Percentiles rank a stretch among this genome's conserved stretches.
Evolutionary conservation across 2,888 invertebrate genomes (phyloP).

Genomic region (Coremacera marginata): DNA sequence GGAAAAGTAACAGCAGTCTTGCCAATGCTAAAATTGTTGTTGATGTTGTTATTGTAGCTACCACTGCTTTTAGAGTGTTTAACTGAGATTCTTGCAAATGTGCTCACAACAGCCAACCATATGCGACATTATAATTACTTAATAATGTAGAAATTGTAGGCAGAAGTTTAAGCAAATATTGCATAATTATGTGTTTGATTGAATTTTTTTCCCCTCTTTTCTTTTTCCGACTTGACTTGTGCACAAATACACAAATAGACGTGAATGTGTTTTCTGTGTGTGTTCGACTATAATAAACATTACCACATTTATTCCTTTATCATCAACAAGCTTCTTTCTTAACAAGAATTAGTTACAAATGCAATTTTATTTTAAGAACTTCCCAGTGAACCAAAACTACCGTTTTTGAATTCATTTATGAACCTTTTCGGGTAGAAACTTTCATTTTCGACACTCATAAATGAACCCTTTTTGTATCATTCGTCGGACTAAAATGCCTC

Average conservation of each 20-base stretch:
- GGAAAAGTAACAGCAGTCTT: constrained; percentile 15
- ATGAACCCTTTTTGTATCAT: too few relatives aligned
- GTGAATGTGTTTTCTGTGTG: background rate
- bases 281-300: too few relatives aligned
- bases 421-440: too few relatives aligned
- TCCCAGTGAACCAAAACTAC: too few relatives aligned
- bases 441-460: too few relatives aligned
- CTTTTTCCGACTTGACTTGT: background rate
- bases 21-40: background rate
- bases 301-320: too few relatives aligned
- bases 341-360: too few relatives aligned
- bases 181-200: constrained; percentile 52
- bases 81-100: constrained; percentile 21
- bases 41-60: constrained; percentile 6
- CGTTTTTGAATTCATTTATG: too few relatives aligned
- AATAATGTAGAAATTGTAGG: constrained; percentile 32
- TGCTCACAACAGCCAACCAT: constrained; percentile 19
- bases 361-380: too few relatives aligned
- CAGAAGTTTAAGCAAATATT: constrained; percentile 36
- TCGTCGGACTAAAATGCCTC: too few relatives aligned
- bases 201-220: constrained; percentile 39
- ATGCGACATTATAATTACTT: constrained; percentile 35
- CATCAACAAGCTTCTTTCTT: too few relatives aligned
- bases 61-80: constrained; percentile 22
- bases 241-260: background rate